Evolutionary conservation across 2,797 vertebrate species (phyloP).

Genomic region (Zenarchopterus dispar): DNA sequence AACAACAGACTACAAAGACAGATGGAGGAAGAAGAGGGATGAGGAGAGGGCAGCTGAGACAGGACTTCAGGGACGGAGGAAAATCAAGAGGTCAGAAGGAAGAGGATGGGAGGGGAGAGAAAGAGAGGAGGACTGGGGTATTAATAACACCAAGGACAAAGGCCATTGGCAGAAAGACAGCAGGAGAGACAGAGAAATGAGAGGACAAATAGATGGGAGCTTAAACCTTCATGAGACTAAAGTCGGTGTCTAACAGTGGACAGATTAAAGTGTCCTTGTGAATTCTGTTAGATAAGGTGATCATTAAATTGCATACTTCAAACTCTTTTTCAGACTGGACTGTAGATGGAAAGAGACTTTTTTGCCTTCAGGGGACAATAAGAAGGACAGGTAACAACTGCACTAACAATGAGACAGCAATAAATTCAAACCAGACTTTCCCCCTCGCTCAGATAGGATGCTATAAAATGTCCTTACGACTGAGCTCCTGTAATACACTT

Average conservation of each 20-base stretch:
- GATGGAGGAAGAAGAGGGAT: conserved; percentile 10
- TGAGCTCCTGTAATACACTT: conserved; percentile 27
- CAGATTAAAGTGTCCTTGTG: conserved; percentile 54
- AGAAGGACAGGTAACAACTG: conserved; percentile 15
- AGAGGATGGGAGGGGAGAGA: conserved; percentile 31
- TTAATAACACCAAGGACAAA: conserved; percentile 76
- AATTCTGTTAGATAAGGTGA: conserved; percentile 43
- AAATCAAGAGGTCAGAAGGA: conserved; percentile 47
- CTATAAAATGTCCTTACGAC: conserved; percentile 16
- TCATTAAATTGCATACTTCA: conserved; percentile 33
- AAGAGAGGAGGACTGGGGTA: conserved; percentile 40
- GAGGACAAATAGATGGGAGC: conserved; percentile 43
- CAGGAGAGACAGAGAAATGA: conserved; percentile 53
- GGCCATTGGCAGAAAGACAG: conserved; percentile 65
- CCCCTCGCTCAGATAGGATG: conserved; percentile 17
- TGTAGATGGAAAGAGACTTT: conserved; percentile 14
- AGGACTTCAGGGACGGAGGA: conserved; percentile 27
- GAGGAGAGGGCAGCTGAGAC: conserved; percentile 27
- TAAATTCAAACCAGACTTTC: conserved; percentile 21
- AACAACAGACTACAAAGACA: conserved; percentile 23
- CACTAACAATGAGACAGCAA: conserved; percentile 23
- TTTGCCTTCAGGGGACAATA: conserved; percentile 22
- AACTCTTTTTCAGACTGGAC: conserved; percentile 15
- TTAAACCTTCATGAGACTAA: conserved; percentile 45
- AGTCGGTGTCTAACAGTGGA: conserved; percentile 43